Evolutionary conservation across 2,113 vertebrate species (phyloP).

Genomic region (Proterorhinus semilunaris): DNA sequence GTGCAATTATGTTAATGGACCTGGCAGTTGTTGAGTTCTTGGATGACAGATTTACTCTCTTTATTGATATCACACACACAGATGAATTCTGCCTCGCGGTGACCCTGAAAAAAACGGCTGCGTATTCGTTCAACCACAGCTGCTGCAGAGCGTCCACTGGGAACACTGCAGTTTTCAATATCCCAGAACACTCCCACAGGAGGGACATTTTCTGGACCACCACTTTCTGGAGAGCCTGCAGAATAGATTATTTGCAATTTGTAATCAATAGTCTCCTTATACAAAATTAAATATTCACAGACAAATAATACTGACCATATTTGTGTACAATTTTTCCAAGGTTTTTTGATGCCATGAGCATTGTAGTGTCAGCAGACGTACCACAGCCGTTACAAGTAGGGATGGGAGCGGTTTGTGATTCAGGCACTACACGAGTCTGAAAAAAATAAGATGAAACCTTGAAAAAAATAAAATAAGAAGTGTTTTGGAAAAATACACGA

Average conservation of each 20-base stretch:
- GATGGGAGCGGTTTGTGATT: constrained; percentile 78
- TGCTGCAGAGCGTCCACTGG: constrained; percentile 89
- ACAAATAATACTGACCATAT: constrained; percentile 78
- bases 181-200: constrained; percentile 99
- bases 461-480: constrained; percentile 1
- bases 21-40: constrained; percentile 99
- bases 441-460: too few species aligned
- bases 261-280: too few species aligned
- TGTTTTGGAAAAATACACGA: background rate
- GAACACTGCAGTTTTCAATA: constrained; percentile 97
- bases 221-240: constrained; percentile 84
- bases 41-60: constrained; percentile 96
- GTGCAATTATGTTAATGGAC: constrained; percentile 58
- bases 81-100: constrained; percentile 97
- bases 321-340: constrained; percentile 84
- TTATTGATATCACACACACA: constrained; percentile 99
- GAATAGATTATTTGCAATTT: background rate
- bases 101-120: constrained; percentile 92
- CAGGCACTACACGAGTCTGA: constrained; percentile 77
- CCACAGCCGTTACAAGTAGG: constrained; percentile 93
- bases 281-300: too few species aligned
- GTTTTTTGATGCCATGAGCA: constrained; percentile 78
- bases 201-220: constrained; percentile 86
- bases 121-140: constrained; percentile 92
- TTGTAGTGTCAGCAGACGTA: constrained; percentile 78